Conservation (phyloP, 2,888 invertebrate species). For the Eupithecia centaureata region DNA sequence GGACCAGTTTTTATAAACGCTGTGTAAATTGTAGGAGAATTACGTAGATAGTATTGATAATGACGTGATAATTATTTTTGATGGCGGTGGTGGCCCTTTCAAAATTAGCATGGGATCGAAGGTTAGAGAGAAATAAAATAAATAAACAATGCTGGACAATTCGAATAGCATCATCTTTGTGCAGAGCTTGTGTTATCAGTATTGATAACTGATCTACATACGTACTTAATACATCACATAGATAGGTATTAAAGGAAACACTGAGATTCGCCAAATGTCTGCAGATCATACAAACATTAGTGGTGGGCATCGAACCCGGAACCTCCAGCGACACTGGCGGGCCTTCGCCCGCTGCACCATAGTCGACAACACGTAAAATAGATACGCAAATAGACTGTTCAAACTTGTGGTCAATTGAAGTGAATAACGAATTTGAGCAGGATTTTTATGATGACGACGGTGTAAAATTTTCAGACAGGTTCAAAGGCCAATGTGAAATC, state of each 20-base stretch:
- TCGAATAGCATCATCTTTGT: no score
- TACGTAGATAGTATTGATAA: constrained; percentile 5
- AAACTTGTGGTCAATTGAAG: not conserved
- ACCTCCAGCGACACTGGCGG: no score
- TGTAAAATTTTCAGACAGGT: not conserved
- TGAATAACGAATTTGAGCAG: not conserved
- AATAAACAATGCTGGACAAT: no score
- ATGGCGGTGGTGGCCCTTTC: constrained; percentile 12
- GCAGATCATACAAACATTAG: no score
- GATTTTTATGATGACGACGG: not conserved
- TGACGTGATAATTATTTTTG: constrained; percentile 16
- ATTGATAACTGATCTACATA: no score
- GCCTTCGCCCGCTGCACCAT: no score
- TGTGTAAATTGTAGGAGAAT: constrained; percentile 25
- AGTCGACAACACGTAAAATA: not conserved
- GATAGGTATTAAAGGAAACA: no score
- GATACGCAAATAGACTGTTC: not conserved
- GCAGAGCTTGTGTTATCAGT: no score
- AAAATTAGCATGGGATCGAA: not conserved
- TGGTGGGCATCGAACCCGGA: no score
- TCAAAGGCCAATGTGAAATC: not conserved
- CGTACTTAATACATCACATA: no score
- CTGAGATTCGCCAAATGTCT: no score
- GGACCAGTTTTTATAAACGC: constrained; percentile 38
- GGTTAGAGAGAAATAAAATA: not conserved